Evolutionary conservation across 2,113 vertebrate genomes (phyloP).

Genomic region (Hystrix brachyura): DNA sequence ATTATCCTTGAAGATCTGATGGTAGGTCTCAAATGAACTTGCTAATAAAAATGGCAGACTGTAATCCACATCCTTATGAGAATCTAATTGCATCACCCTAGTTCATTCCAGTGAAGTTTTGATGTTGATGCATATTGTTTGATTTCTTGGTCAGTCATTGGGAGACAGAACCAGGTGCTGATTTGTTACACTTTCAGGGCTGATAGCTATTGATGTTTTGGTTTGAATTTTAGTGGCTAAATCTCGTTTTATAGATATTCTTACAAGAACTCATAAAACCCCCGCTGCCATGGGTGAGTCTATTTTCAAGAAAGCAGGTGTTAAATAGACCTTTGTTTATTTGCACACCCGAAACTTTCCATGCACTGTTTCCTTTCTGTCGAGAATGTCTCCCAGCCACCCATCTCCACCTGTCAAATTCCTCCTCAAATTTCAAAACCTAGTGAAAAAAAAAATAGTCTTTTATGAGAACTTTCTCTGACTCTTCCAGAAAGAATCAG

Average conservation of each 20-base stretch:
- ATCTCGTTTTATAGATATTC: conserved; percentile 19
- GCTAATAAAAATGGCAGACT: conserved; percentile 14
- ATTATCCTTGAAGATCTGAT: conserved; percentile 48
- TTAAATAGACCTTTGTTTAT: conserved; percentile 21
- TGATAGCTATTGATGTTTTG: conserved; percentile 23
- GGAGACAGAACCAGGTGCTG: neutral
- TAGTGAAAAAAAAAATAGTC: neutral
- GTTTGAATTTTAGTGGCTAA: conserved; percentile 53
- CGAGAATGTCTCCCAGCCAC: fast-evolving
- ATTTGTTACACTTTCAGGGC: neutral
- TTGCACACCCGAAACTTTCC: neutral
- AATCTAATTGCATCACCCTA: neutral
- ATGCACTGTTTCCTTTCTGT: neutral
- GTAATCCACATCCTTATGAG: neutral
- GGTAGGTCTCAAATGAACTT: neutral
- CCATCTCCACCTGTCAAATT: conserved; percentile 35
- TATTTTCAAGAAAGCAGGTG: conserved; percentile 30
- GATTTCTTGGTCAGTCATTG: neutral
- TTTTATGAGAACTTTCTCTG: neutral
- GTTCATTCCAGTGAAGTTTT: neutral
- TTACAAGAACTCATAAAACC: conserved; percentile 51
- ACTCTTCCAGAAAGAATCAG: neutral
- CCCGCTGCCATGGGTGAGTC: neutral
- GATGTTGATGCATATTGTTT: neutral
- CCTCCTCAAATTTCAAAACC: conserved; percentile 30